Evolutionary conservation across 2,888 invertebrate genomes (phyloP), one percentile per base, ranked within the genome.

Genomic region (Agrotis ipsilon): DNA sequence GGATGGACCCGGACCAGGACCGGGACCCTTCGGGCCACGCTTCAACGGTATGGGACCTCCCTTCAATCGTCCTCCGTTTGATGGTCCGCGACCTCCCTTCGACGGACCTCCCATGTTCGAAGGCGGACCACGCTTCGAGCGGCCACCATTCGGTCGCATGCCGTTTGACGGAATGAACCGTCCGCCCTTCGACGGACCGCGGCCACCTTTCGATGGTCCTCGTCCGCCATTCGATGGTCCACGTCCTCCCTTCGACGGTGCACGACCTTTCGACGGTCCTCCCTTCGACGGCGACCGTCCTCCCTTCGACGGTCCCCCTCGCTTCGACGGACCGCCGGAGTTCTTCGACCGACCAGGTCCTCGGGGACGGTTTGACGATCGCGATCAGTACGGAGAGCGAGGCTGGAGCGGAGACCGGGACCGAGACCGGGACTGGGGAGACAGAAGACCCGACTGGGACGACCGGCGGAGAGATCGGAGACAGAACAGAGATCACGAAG

Each of bases 21-120:
- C 92, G 68, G 90, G 89, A 1, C 92, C 93, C 2, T 94, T 93
- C 58, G 79, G 79, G 27, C 80, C 83, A 1, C 80, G 83, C 48
- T 96, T 96, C 83, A 96, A 95, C 86, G 96, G 95, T 72, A 94
- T 92, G 93, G 94, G 93, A 0, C 92, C 94, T 1, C 92, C 86
- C 16, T 86, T 86, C 74, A 84, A 74, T 54, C 66, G 92, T 46
- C 92, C 92, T 6, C 92, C 92, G 0, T 92, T 92, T 75, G 94
- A 92, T 63, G 91, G 94, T 0, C 89, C 90, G 3, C 68, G 86
- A 7, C 88, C 89, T 0, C 79, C 85, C 74, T 85, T 89, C 70
- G 90, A 91, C 59, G 87, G 82, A 9, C 83, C 80, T 7, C 83
- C 83, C 16, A 82, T 82, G 68, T 80, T 81, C 51, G 81, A 81